Conservation (phyloP, 1,140 invertebrate species). For the Whitmania pigra region DNA sequence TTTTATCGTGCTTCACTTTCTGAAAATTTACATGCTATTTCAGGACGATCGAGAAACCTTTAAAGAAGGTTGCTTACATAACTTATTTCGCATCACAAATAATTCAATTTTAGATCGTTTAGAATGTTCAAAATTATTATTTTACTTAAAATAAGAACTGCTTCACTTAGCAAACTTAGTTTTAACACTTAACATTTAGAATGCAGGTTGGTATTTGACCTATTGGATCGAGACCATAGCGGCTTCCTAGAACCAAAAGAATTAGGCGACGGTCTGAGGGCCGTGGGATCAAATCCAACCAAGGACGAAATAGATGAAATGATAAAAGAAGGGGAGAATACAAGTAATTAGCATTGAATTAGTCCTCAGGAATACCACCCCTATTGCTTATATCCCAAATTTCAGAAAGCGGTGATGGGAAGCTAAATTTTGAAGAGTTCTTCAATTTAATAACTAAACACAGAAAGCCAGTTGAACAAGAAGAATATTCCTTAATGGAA, state of each 20-base stretch:
- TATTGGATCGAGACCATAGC: conserved; percentile 7
- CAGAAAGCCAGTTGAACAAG: neutral
- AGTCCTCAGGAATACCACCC: neutral
- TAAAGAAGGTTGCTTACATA: no score
- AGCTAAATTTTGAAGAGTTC: conserved; percentile 15
- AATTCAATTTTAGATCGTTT: no score
- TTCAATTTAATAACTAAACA: neutral
- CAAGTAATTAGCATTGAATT: neutral
- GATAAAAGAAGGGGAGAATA: conserved; percentile 13
- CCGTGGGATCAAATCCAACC: conserved; percentile 13
- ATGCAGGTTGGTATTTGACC: neutral
- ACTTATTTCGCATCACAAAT: no score
- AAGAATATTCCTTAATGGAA: conserved; percentile 6
- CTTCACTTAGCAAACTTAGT: no score
- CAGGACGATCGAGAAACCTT: no score
- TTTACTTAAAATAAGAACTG: no score
- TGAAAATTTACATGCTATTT: no score
- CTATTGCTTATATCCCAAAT: neutral
- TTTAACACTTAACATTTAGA: conserved; percentile 6
- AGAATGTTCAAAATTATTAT: no score
- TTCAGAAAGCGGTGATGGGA: conserved; percentile 4
- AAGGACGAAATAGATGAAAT: conserved; percentile 1
- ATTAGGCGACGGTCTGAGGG: conserved; percentile 9
- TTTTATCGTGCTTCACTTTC: no score
- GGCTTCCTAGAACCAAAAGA: conserved; percentile 13